A percentile compares a stretch with the other conserved stretches of the same genome.
phyloP scores from a whole-genome alignment of 92 coral and sea anemone genomes.

The Phymanthus crucifer region DNA sequence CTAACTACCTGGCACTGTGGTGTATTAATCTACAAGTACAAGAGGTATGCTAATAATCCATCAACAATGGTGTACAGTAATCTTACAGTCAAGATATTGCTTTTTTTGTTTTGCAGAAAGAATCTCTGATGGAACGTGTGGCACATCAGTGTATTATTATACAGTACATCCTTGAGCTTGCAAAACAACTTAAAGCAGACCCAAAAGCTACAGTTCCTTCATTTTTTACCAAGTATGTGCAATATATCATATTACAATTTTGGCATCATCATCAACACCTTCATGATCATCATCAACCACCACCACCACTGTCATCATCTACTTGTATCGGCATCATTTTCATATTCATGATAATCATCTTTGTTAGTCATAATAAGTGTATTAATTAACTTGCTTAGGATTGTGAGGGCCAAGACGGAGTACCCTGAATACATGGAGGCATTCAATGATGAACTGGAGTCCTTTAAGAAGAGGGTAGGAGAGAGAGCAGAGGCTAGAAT shows the following conservation, averaged over 20 bases:
- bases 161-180: conserved; percentile 90
- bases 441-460: conserved; percentile 83
- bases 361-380: neutral
- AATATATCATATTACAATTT: neutral
- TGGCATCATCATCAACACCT: too few species aligned
- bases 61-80: too few species aligned
- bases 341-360: neutral
- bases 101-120: conserved; percentile 65
- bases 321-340: neutral
- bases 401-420: conserved; percentile 84
- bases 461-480: conserved; percentile 79
- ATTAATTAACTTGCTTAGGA: conserved; percentile 51
- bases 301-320: neutral
- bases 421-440: conserved; percentile 90
- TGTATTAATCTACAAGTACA: conserved; percentile 95
- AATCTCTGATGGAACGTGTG: conserved; percentile 87
- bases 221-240: conserved; percentile 83
- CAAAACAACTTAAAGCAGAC: conserved; percentile 77
- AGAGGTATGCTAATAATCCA: conserved; percentile 57
- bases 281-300: too few species aligned
- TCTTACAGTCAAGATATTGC: neutral
- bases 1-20: conserved; percentile 95
- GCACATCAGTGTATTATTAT: conserved; percentile 93
- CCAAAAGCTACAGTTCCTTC: conserved; percentile 78
- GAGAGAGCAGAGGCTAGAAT: conserved; percentile 90